Evolutionary conservation across 2,797 vertebrate genomes (phyloP).

Genomic region (Lerista edwardsae): DNA sequence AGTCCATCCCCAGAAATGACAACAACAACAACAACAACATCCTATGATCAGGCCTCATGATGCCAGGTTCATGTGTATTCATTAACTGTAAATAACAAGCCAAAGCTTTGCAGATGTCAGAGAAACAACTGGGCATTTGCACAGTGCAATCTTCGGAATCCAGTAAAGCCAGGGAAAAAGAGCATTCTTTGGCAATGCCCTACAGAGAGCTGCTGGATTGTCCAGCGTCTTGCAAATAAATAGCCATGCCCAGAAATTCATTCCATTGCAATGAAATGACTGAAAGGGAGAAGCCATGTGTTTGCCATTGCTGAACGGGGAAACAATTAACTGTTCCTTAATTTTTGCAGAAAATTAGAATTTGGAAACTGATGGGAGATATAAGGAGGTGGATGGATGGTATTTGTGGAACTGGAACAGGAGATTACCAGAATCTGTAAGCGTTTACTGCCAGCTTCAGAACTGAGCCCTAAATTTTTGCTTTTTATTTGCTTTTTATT

Average conservation of each 20-base stretch:
- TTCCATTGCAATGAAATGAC: not conserved
- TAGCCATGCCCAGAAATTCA: not conserved
- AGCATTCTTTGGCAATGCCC: constrained; percentile 28
- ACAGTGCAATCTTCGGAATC: not conserved
- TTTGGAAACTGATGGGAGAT: too few relatives aligned
- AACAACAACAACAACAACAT: not conserved
- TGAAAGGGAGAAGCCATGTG: not conserved
- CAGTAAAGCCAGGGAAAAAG: constrained; percentile 23
- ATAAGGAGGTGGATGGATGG: too few relatives aligned
- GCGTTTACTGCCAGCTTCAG: too few relatives aligned
- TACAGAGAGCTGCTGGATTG: not conserved
- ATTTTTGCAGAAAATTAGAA: too few relatives aligned
- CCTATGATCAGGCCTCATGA: constrained; percentile 16
- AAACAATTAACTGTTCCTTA: not conserved
- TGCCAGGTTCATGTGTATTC: constrained; percentile 47
- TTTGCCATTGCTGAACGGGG: accelerated
- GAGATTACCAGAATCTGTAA: too few relatives aligned
- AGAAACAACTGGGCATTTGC: constrained; percentile 30
- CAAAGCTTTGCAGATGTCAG: constrained; percentile 41
- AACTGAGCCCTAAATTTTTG: too few relatives aligned
- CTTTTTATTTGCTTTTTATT: too few relatives aligned
- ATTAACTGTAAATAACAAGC: constrained; percentile 62
- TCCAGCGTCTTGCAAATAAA: not conserved
- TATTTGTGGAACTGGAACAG: too few relatives aligned
- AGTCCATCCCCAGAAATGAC: not conserved